Percentiles rank a stretch among this genome's conserved stretches.
phyloP scores from a whole-genome alignment of 1,140 invertebrate species.

The Globodera rostochiensis region DNA sequence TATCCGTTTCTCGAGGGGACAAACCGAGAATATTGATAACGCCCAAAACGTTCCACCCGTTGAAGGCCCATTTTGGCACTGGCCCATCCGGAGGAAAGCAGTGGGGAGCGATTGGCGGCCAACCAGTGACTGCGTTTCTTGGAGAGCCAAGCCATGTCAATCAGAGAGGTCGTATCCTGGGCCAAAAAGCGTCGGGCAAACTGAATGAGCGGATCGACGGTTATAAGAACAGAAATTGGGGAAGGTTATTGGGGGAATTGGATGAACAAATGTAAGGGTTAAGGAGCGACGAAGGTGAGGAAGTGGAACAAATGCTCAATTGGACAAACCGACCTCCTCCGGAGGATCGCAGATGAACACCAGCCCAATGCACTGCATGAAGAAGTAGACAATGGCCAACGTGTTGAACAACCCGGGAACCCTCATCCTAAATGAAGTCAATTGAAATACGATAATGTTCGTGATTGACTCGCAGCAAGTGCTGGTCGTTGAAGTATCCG shows the following conservation, averaged over 20 bases:
- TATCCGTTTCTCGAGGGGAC: neutral
- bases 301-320: neutral
- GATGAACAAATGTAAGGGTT: slow-evolving; percentile 19
- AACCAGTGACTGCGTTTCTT: slow-evolving; percentile 47
- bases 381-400: slow-evolving; percentile 54
- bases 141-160: slow-evolving; percentile 57
- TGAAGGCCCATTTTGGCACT: slow-evolving; percentile 18
- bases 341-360: slow-evolving; percentile 64
- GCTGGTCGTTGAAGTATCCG: slow-evolving; percentile 50
- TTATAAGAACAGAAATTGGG: neutral
- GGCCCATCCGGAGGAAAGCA: slow-evolving; percentile 37
- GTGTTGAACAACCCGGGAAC: slow-evolving; percentile 55
- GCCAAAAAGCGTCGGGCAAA: slow-evolving; percentile 47
- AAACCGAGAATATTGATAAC: slow-evolving; percentile 25
- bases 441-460: slow-evolving; percentile 45
- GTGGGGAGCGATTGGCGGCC: slow-evolving; percentile 10
- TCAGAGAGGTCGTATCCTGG: slow-evolving; percentile 43
- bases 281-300: neutral
- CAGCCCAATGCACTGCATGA: slow-evolving; percentile 61
- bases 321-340: slow-evolving; percentile 25
- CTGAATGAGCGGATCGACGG: slow-evolving; percentile 26
- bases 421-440: slow-evolving; percentile 38
- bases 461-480: slow-evolving; percentile 47
- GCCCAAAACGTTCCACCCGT: slow-evolving; percentile 15
- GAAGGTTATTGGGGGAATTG: no score